Conservation (phyloP, 92 coral and sea anemone species). For the Micromussa lordhowensis region DNA sequence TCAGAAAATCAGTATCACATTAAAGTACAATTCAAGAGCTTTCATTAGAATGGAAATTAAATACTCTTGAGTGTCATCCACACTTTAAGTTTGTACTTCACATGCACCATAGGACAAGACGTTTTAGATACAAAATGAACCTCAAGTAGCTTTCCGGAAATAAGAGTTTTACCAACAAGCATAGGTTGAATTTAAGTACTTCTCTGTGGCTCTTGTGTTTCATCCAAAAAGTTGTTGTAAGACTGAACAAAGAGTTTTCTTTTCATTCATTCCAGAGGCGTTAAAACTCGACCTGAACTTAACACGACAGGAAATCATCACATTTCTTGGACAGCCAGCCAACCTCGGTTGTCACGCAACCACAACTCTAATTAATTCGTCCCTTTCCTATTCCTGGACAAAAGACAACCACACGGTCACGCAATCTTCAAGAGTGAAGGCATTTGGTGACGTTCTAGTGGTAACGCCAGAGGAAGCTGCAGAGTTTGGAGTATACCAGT, state of each 20-base stretch:
- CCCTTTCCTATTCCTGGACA: conserved; percentile 22
- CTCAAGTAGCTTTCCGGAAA: too few relatives aligned
- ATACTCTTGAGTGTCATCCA: too few relatives aligned
- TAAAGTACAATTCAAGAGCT: neutral
- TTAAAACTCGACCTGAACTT: conserved; percentile 18
- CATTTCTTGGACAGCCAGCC: conserved; percentile 31
- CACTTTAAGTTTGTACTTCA: too few relatives aligned
- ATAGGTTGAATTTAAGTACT: too few relatives aligned
- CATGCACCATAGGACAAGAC: too few relatives aligned
- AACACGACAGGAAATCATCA: conserved; percentile 27
- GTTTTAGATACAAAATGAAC: too few relatives aligned
- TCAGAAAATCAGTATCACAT: neutral
- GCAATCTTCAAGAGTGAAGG: conserved; percentile 5
- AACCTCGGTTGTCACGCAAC: conserved; percentile 40
- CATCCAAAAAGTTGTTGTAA: neutral
- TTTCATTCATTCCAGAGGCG: conserved; percentile 12
- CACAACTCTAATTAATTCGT: neutral
- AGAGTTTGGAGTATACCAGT: conserved; percentile 36
- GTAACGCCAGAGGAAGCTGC: conserved; percentile 21
- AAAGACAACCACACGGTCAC: conserved; percentile 35
- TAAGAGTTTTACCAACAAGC: too few relatives aligned
- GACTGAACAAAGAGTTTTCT: neutral
- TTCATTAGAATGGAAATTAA: too few relatives aligned
- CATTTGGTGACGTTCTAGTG: conserved; percentile 20
- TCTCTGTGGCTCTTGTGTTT: too few relatives aligned